Evolutionary conservation across 2,888 invertebrate genomes (phyloP), one percentile per base, ranked within the genome.

Genomic region (Aphidoletes aphidimyza): DNA sequence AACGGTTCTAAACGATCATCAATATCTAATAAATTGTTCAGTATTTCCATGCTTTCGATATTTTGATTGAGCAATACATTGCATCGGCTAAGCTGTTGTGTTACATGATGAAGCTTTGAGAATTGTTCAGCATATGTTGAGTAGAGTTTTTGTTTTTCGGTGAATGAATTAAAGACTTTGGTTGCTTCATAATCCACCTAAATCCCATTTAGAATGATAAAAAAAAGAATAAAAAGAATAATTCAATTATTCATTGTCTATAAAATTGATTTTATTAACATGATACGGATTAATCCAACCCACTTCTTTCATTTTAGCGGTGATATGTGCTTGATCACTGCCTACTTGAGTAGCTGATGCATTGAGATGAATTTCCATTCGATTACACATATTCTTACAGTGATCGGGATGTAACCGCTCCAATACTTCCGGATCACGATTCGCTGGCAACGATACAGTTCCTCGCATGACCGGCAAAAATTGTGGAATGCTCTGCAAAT

Each of bases 401-500:
- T 95, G 93, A 88, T 93, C 88, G 86, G 95, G 90, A 88, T 90
- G 87, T 86, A 91, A 86, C 88, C 93, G 93, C 90, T 97, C 97
- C 34, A 97, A 90, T 0, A 97, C 94, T 88, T 97, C 97, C 0
- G 96, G 95, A 89, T 98, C 97, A 83, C 96, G 92, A 0, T 95
- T 94, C 0, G 96, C 95, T 0, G 97, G 96, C 84, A 97, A 90
- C 69, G 96, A 96, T 0, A 97, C 90, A 0, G 97, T 95, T 0
- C 96, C 97, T 54, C 97, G 90, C 94, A 98, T 96, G 84, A 98
- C 97, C 0, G 98, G 98, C 84, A 97, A 90, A 89, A 98, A 98
- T 90, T 96, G 95, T 1, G 98, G 97, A 87, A 98, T 97, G 87
- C 92, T 94, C 92, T 95, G 90, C 0, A 87, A 88, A 36, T 2